A percentile compares a stretch with the other conserved stretches of the same genome.
Conservation (phyloP, 2,113 vertebrate genomes). For the Xyliphius kryptos region DNA sequence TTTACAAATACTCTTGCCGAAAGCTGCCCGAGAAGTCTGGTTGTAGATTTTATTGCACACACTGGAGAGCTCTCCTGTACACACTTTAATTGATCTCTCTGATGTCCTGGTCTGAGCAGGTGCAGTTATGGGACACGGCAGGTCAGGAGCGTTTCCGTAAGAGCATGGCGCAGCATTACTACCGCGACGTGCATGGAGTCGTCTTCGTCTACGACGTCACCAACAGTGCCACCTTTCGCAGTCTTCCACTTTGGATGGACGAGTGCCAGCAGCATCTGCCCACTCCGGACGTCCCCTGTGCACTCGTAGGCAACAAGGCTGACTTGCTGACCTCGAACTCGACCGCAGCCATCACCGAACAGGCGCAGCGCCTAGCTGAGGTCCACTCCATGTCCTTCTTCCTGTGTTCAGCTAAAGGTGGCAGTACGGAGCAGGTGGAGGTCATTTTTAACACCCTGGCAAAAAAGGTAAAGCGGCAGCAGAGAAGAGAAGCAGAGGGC, state of each 20-base stretch:
- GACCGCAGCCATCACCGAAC: slow-evolving; percentile 77
- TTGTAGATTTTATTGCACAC: not conserved
- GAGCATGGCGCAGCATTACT: slow-evolving; percentile 70
- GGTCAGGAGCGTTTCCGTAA: slow-evolving; percentile 73
- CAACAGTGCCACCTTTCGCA: slow-evolving; percentile 75
- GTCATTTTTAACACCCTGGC: slow-evolving; percentile 83
- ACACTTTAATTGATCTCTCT: too few relatives aligned
- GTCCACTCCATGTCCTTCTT: slow-evolving; percentile 83
- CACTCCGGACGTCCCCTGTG: slow-evolving; percentile 76
- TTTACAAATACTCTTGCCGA: too few relatives aligned
- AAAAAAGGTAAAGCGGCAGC: slow-evolving; percentile 80
- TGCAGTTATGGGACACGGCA: slow-evolving; percentile 94
- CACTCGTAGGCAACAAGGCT: slow-evolving; percentile 90
- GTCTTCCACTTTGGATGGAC: slow-evolving; percentile 82
- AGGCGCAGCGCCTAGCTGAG: slow-evolving; percentile 81
- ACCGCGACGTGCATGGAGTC: slow-evolving; percentile 86
- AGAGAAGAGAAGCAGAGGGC: slow-evolving; percentile 47
- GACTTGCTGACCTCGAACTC: slow-evolving; percentile 69
- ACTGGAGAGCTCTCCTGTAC: not conserved
- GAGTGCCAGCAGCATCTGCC: slow-evolving; percentile 85
- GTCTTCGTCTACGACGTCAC: slow-evolving; percentile 92
- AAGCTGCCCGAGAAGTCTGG: too few relatives aligned
- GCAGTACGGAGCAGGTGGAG: slow-evolving; percentile 74
- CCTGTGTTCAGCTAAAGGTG: slow-evolving; percentile 88
- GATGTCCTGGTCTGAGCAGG: slow-evolving; percentile 55